Evolutionary conservation across 2,888 invertebrate species (phyloP), one percentile per base, ranked within the genome.

Genomic region (Rhagonycha fulva): DNA sequence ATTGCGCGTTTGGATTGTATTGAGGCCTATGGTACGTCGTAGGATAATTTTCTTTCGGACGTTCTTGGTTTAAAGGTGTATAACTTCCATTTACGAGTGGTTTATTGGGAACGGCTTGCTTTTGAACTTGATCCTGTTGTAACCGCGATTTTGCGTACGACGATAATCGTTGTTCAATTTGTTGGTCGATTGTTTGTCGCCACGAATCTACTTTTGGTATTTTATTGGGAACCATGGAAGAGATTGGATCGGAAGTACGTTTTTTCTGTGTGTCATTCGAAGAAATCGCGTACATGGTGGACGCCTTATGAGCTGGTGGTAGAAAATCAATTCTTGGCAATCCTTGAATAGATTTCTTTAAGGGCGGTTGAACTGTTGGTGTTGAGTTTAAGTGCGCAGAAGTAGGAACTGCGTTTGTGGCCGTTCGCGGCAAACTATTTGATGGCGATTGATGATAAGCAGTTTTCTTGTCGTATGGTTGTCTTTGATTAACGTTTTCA

Each of bases 161-260:
- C 10, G 88, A 88, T 14, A 91, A 83, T 75, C 89, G 87, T 81
- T 90, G 89, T 79, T 91, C 90, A 62, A 91, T 91, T 82, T 90
- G 89, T 78, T 89, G 87, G 81, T 91, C 90, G 76, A 90, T 90
- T 1, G 88, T 88, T 77, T 89, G 86, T 76, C 89, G 85, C 91
- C 91, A 91, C 4, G 87, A 85, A 79, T 91, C 90, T 4, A 89
- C 84, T 80, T 89, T 89, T 0, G 89, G 87, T 32, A 90, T 87
- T 83, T 91, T 91, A 75, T 85, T 87, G 4, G 88, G 87, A 0
- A 88, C 85, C 1, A 84, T 80, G 0, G 85, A 82, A 28, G 86
- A 85, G 9, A 67, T 83, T 78, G 69, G 84, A 79, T 84, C 90
- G 0, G 85, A 84, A 0, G 87, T 82, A 74, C 90, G 86, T 79